Evolutionary conservation across 1,140 invertebrate genomes (phyloP).

Genomic region (Drosophila bipectinata): DNA sequence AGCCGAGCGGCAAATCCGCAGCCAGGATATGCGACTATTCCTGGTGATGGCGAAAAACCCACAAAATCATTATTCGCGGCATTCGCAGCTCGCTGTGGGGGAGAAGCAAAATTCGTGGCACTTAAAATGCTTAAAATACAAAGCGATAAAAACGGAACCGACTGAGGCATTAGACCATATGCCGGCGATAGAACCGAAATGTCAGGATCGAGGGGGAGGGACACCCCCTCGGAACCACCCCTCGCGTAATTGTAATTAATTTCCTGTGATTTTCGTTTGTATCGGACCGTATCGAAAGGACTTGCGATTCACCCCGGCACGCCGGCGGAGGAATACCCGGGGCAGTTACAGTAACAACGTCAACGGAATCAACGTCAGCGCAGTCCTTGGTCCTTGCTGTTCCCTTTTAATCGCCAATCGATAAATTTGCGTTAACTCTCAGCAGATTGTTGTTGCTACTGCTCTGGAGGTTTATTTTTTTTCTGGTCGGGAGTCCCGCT

Average conservation of each 20-base stretch:
- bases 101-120: constrained; percentile 58
- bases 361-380: constrained; percentile 11
- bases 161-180: constrained; percentile 59
- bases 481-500: constrained; percentile 28
- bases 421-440: constrained; percentile 82
- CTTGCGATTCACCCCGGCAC: constrained; percentile 50
- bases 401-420: constrained; percentile 77
- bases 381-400: constrained; percentile 43
- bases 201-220: constrained; percentile 38
- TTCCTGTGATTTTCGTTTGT: constrained; percentile 78
- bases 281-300: constrained; percentile 24
- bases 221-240: constrained; percentile 23
- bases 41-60: constrained; percentile 48
- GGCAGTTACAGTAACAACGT: constrained; percentile 7
- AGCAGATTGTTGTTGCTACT: constrained; percentile 51
- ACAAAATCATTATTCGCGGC: constrained; percentile 64
- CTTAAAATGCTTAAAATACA: constrained; percentile 77
- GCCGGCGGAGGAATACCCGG: constrained; percentile 37
- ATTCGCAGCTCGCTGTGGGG: constrained; percentile 22
- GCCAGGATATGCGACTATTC: constrained; percentile 36
- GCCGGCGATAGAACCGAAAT: constrained; percentile 26
- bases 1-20: constrained; percentile 41
- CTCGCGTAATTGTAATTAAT: constrained; percentile 79
- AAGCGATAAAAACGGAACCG: constrained; percentile 57
- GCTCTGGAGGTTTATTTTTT: constrained; percentile 38